phyloP scores from a whole-genome alignment of 2,797 vertebrate species.

The Hyperoplus lanceolatus region DNA sequence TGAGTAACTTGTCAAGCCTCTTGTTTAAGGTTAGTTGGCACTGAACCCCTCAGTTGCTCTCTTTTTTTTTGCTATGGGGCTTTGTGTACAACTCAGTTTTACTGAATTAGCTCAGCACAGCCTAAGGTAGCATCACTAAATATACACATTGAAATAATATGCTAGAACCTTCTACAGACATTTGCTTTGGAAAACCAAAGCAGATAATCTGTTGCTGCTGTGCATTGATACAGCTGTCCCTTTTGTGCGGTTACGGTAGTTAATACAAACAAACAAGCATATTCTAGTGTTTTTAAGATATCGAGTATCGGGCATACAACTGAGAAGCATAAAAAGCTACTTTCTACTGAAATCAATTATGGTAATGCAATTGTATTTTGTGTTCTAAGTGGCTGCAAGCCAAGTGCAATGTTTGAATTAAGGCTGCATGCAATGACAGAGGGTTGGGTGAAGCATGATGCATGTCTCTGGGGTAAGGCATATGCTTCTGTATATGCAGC shows the following conservation, averaged over 20 bases:
- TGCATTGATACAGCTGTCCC: constrained; percentile 42
- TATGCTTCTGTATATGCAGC: constrained; percentile 12
- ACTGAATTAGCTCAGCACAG: constrained; percentile 47
- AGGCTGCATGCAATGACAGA: constrained; percentile 49
- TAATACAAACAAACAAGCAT: constrained; percentile 23
- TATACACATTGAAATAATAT: constrained; percentile 32
- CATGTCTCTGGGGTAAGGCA: constrained; percentile 42
- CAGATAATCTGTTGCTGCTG: constrained; percentile 33
- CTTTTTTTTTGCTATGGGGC: constrained; percentile 31
- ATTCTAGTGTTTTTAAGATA: constrained; percentile 25
- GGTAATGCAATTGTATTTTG: constrained; percentile 27
- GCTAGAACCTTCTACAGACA: constrained; percentile 24
- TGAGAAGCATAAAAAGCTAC: constrained; percentile 14
- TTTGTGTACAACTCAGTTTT: constrained; percentile 56
- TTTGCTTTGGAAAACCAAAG: constrained; percentile 27
- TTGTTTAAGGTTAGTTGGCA: constrained; percentile 31
- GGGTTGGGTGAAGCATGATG: constrained; percentile 40
- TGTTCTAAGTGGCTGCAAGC: constrained; percentile 23
- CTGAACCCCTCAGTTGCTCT: constrained; percentile 51
- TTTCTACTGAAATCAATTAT: constrained; percentile 17
- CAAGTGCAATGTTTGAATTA: constrained; percentile 37
- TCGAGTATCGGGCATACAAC: constrained; percentile 15
- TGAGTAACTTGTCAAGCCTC: constrained; percentile 28
- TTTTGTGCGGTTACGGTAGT: constrained; percentile 45
- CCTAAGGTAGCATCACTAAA: constrained; percentile 65